Percentiles rank a stretch among this genome's conserved stretches.
phyloP scores from a whole-genome alignment of 2,888 invertebrate genomes.

The Hartigia nigra region DNA sequence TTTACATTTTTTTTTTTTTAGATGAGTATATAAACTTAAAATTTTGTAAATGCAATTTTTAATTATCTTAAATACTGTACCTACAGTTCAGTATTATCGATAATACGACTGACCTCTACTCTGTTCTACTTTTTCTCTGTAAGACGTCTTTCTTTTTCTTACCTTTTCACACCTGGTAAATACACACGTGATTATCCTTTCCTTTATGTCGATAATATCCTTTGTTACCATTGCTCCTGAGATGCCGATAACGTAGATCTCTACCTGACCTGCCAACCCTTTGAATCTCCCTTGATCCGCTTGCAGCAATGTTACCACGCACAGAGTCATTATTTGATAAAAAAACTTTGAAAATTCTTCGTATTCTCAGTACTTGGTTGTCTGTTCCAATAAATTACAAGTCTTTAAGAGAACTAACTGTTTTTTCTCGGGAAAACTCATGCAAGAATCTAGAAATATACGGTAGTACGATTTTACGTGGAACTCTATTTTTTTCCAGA shows the following conservation, averaged over 20 bases:
- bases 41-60: neutral
- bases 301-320: neutral
- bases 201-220: neutral
- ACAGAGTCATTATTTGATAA: neutral
- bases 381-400: neutral
- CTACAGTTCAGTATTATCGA: neutral
- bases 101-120: neutral
- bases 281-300: neutral
- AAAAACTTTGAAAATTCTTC: neutral
- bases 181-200: neutral
- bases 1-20: neutral
- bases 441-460: neutral
- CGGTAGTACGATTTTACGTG: neutral
- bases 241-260: neutral
- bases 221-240: neutral
- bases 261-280: neutral
- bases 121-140: neutral
- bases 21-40: too few relatives aligned
- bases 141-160: neutral
- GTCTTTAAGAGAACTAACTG: neutral
- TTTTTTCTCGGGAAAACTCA: neutral
- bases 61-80: neutral
- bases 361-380: neutral
- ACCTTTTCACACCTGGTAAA: neutral
- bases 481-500: neutral